phyloP scores from a whole-genome alignment of 2,797 vertebrate species.

The Trachurus trachurus region DNA sequence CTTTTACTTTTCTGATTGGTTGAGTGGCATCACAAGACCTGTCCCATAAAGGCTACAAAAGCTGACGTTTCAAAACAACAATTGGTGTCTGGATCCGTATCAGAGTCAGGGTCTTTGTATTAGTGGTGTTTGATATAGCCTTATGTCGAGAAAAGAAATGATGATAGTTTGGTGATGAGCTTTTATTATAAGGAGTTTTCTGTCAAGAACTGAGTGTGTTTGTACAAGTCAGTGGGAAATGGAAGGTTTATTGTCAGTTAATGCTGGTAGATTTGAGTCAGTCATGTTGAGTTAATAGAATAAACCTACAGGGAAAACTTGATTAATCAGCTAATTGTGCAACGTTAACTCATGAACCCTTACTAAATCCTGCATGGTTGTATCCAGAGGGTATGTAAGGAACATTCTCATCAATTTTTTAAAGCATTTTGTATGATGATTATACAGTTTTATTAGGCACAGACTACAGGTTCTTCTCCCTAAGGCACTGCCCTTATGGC shows the following conservation, averaged over 20 bases:
- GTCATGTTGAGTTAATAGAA: neutral
- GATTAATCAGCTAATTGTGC: neutral
- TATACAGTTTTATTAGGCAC: slow-evolving; percentile 12
- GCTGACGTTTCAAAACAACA: too few relatives aligned
- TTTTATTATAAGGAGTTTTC: neutral
- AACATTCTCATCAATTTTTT: slow-evolving; percentile 2
- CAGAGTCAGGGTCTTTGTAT: too few relatives aligned
- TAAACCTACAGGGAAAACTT: neutral
- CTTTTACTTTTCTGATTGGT: too few relatives aligned
- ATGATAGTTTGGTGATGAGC: neutral
- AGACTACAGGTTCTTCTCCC: slow-evolving; percentile 1
- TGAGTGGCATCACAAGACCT: too few relatives aligned
- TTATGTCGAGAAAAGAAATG: neutral
- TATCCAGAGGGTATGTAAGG: neutral
- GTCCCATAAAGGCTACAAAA: too few relatives aligned
- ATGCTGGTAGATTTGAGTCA: neutral
- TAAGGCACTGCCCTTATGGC: slow-evolving; percentile 1
- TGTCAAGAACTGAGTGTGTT: neutral
- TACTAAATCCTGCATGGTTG: neutral
- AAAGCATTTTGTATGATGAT: slow-evolving; percentile 20
- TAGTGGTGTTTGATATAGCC: too few relatives aligned
- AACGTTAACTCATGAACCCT: neutral
- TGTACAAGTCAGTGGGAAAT: neutral
- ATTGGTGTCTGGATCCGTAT: too few relatives aligned
- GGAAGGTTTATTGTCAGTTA: too few relatives aligned